Base-by-base conservation (phyloP, 2,113 vertebrate genomes). In the Pampusana beccarii region DNA sequence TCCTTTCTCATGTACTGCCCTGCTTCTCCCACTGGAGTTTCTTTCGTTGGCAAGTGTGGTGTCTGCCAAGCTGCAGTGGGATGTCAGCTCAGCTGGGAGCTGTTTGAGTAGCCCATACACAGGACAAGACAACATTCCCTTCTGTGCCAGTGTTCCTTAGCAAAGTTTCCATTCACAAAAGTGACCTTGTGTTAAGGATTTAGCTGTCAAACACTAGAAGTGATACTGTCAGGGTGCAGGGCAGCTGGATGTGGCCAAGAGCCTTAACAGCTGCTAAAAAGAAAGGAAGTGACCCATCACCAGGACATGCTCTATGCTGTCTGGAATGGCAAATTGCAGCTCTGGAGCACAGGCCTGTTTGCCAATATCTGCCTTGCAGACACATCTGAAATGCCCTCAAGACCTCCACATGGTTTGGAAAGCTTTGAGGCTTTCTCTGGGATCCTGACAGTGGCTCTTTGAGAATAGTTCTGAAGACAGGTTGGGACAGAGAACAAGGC, bases 191-290 rank as follows among this genome's bases (percentile, higher is more conserved):
- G 86, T 92, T 91, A 46, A 28, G 96, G 97, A 97, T 98, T 97
- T 97, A 96, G 61, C 85, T 97, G 97, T 98, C 98, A 98, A 96
- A 98, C 98, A 96, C 95, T 94, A 88, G 86, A 95, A 95, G 84
- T 96, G 97, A 98, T 95, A 90, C 71, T 85, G 67, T 61, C 97
- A 97, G 97, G 96, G 96, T 96, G 73, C 36, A 77, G 96, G 97
- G 96, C 96, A 95, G 92, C 93, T 46, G 96, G 96, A 94, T 97
- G 97, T 97, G 97, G 96, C 96, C 65, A 69, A 97, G 97, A 95
- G 80, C 93, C 95, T 94, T 95, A 89, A 90, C 97, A 97, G 97
- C 95, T 96, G 96, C 61, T 80, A 64, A 60, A 60, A 88, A 94
- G 74, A 67, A 88, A 93, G 95, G 93, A 97, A 95, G 85, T 74